Percentiles rank a stretch among this genome's conserved stretches.
These are phyloP conservation scores for Dromius quadrimaculatus DNA, from an alignment of 2,888 invertebrate genomes.

Conservation along the genomic window DNA sequence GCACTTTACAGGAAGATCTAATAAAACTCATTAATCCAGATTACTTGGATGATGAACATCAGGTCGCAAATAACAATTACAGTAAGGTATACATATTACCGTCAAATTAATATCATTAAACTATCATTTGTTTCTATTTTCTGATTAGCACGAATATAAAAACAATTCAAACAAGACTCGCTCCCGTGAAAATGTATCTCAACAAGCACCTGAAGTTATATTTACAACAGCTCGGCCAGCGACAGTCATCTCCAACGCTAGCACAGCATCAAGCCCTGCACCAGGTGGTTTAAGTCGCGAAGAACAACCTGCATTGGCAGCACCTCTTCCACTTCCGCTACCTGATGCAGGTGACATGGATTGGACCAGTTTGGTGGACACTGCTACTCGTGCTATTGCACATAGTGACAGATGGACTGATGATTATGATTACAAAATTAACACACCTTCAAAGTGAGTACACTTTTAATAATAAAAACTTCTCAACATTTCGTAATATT, in stretches of 20 bases:
- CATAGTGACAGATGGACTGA: slow-evolving; percentile 20
- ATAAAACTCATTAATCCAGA: slow-evolving; percentile 90
- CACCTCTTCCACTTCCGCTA: slow-evolving; percentile 69
- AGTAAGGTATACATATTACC: slow-evolving; percentile 11
- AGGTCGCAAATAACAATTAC: slow-evolving; percentile 13
- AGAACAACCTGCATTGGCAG: slow-evolving; percentile 67
- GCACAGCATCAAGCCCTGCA: slow-evolving; percentile 70
- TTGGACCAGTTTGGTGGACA: slow-evolving; percentile 85
- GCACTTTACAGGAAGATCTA: slow-evolving; percentile 84
- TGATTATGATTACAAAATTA: slow-evolving; percentile 20
- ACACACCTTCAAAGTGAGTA: slow-evolving; percentile 8
- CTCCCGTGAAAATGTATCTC: slow-evolving; percentile 61
- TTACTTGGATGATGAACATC: slow-evolving; percentile 63
- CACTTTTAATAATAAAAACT: too few relatives aligned
- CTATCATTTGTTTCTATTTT: not conserved
- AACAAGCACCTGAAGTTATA: slow-evolving; percentile 71
- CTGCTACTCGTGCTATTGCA: slow-evolving; percentile 77
- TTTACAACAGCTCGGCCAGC: slow-evolving; percentile 76
- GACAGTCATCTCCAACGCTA: slow-evolving; percentile 75
- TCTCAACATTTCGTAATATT: too few relatives aligned
- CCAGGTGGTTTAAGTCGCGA: slow-evolving; percentile 71
- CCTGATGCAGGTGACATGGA: slow-evolving; percentile 80
- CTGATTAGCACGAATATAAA: slow-evolving; percentile 19
- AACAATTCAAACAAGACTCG: slow-evolving; percentile 4
- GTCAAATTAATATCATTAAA: not conserved